Conservation (phyloP, 2,113 vertebrate species). For the Illadopsis cleaveri region DNA sequence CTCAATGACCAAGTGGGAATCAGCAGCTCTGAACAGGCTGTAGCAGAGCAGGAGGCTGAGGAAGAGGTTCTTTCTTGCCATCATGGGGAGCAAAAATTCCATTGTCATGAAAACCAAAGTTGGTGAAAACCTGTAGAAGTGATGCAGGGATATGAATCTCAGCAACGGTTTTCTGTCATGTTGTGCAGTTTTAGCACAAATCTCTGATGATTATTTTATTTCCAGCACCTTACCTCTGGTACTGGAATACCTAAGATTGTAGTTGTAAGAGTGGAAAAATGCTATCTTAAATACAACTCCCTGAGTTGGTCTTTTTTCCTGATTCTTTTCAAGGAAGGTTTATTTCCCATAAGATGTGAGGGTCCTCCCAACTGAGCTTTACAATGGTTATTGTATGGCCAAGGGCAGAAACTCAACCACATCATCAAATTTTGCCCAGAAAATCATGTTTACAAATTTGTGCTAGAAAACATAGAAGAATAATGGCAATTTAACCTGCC, state of each 20-base stretch:
- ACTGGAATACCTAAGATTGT: not conserved
- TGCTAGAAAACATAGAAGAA: not conserved
- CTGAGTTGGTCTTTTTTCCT: not conserved
- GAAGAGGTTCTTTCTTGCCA: slow-evolving; percentile 63
- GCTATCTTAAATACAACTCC: not conserved
- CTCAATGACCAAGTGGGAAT: slow-evolving; percentile 59
- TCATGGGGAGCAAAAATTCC: slow-evolving; percentile 5
- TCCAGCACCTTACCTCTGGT: not conserved
- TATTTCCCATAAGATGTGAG: not conserved
- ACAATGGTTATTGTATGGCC: not conserved
- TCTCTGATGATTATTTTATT: not conserved
- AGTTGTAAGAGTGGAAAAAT: not conserved
- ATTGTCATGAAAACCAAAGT: not conserved
- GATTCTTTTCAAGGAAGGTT: not conserved
- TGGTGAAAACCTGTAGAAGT: not conserved
- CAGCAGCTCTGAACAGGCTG: slow-evolving; percentile 42
- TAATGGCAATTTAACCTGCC: not conserved
- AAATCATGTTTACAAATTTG: not conserved
- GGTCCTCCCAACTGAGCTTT: not conserved
- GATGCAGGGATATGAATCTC: not conserved
- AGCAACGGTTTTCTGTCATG: not conserved
- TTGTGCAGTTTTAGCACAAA: not conserved
- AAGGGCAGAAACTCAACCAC: not conserved
- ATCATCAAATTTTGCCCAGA: not conserved
- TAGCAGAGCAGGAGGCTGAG: slow-evolving; percentile 66